A percentile compares a stretch with the other conserved stretches of the same genome.
These are phyloP conservation scores for Latheticus oryzae DNA, from an alignment of 2,888 invertebrate species.

Conservation along the genomic window DNA sequence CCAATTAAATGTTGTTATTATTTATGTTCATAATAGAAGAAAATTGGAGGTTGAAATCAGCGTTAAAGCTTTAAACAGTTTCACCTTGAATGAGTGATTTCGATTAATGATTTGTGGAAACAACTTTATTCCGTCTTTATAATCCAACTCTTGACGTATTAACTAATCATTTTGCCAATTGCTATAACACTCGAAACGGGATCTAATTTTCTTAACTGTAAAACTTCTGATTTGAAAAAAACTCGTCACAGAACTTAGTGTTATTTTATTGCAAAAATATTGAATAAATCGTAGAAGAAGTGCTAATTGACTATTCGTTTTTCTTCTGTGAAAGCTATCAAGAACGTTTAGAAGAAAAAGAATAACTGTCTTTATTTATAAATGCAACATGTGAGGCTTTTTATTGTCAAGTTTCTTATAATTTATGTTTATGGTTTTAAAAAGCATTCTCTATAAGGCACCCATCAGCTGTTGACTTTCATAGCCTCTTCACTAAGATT, in stretches of 20 bases:
- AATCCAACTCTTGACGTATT: slow-evolving; percentile 10
- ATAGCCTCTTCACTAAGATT: slow-evolving; percentile 45
- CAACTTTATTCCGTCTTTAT: slow-evolving; percentile 17
- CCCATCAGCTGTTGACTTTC: slow-evolving; percentile 8
- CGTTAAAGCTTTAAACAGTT: too few relatives aligned
- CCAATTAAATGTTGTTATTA: too few relatives aligned
- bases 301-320: too few relatives aligned
- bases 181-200: slow-evolving; percentile 9
- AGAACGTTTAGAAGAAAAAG: not conserved
- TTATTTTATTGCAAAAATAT: slow-evolving; percentile 6
- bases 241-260: slow-evolving; percentile 14
- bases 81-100: too few relatives aligned
- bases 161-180: slow-evolving; percentile 16
- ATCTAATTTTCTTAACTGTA: slow-evolving; percentile 24
- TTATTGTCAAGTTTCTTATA: slow-evolving; percentile 13
- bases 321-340: slow-evolving; percentile 11
- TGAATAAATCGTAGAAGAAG: slow-evolving; percentile 18
- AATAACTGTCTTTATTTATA: slow-evolving; percentile 7
- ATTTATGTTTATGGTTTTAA: slow-evolving; percentile 1
- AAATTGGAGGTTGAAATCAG: too few relatives aligned
- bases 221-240: slow-evolving; percentile 14
- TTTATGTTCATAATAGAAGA: too few relatives aligned
- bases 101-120: slow-evolving; percentile 11
- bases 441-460: not conserved
- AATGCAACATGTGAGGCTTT: slow-evolving; percentile 10